phyloP scores from a whole-genome alignment of 2,113 vertebrate species.

The Poicephalus gulielmi region DNA sequence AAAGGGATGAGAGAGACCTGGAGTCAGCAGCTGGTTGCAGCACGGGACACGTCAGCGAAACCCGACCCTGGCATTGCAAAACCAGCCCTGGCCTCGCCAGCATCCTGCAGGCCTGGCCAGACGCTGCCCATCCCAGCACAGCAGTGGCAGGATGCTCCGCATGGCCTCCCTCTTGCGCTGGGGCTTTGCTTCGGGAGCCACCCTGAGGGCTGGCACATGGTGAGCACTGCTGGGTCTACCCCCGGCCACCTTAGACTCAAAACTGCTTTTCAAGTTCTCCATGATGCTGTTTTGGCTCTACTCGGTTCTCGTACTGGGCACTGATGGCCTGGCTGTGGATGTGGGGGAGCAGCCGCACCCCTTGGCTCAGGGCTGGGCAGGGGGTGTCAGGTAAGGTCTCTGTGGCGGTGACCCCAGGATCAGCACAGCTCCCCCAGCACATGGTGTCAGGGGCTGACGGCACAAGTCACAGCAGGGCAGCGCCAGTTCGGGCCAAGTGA shows the following conservation, averaged over 20 bases:
- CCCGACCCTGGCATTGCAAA: conserved; percentile 70
- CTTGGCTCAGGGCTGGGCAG: neutral
- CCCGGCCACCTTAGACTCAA: too few species aligned
- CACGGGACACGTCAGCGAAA: conserved; percentile 75
- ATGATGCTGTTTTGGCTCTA: neutral
- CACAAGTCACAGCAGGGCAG: neutral
- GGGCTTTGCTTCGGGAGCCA: neutral
- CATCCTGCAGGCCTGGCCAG: neutral
- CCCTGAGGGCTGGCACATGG: accelerated
- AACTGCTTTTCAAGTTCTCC: neutral
- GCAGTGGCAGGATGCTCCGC: neutral
- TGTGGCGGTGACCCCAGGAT: neutral
- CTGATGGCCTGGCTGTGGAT: neutral
- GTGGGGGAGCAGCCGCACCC: accelerated
- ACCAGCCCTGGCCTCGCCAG: conserved; percentile 4
- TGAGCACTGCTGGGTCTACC: neutral
- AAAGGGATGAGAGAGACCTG: conserved; percentile 45
- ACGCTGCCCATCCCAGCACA: neutral
- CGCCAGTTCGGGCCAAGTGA: neutral
- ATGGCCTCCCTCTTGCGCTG: neutral
- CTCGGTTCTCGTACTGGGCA: accelerated
- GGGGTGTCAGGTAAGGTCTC: neutral
- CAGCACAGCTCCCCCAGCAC: neutral
- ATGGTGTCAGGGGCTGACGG: neutral
- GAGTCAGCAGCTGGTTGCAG: conserved; percentile 55